Conservation (phyloP, 2,888 invertebrate species). For the Anaspis maculata region DNA sequence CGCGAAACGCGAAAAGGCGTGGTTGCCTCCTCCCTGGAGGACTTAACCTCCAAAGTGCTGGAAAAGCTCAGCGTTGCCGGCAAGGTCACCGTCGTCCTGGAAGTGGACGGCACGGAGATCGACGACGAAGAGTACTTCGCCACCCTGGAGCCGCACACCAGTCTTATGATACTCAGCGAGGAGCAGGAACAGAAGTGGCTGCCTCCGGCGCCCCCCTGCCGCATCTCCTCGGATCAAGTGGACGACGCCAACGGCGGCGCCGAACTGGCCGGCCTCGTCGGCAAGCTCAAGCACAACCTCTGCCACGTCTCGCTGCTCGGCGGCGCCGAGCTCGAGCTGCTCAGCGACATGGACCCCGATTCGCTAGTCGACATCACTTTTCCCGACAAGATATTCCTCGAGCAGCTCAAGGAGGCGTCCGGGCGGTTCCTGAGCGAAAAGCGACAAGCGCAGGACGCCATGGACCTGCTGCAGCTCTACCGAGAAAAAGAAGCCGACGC, state of each 20-base stretch:
- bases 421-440: slow-evolving; percentile 65
- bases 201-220: slow-evolving; percentile 54
- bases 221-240: slow-evolving; percentile 43
- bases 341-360: slow-evolving; percentile 86
- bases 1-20: slow-evolving; percentile 76
- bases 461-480: slow-evolving; percentile 74
- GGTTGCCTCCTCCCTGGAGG: slow-evolving; percentile 70
- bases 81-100: slow-evolving; percentile 74
- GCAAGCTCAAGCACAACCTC: slow-evolving; percentile 69
- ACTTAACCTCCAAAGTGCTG: slow-evolving; percentile 66
- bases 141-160: slow-evolving; percentile 80
- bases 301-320: slow-evolving; percentile 78
- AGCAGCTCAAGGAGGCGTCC: slow-evolving; percentile 76
- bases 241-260: slow-evolving; percentile 41
- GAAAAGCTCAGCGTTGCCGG: slow-evolving; percentile 60
- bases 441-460: slow-evolving; percentile 78
- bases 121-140: slow-evolving; percentile 94
- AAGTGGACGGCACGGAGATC: slow-evolving; percentile 89
- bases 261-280: slow-evolving; percentile 67
- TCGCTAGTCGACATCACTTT: slow-evolving; percentile 72
- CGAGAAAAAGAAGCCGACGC: slow-evolving; percentile 39
- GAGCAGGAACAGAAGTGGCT: slow-evolving; percentile 63
- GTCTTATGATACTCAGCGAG: slow-evolving; percentile 70
- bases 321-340: slow-evolving; percentile 73
- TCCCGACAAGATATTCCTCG: slow-evolving; percentile 66